phyloP scores from a whole-genome alignment of 1,140 invertebrate genomes.

The Drosophila micromelanica region DNA sequence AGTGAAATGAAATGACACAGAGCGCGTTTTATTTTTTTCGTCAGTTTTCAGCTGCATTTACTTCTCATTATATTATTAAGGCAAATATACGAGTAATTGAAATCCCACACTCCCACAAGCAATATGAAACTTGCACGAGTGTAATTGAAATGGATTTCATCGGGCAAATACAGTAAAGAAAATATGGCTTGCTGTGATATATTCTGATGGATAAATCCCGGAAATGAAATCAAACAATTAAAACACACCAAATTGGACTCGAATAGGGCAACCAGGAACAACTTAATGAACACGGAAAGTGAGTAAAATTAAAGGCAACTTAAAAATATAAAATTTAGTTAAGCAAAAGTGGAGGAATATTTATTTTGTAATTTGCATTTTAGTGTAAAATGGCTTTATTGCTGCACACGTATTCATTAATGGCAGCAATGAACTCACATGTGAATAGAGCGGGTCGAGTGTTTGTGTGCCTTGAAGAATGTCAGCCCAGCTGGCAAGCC shows the following conservation, averaged over 20 bases:
- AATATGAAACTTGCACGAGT: slow-evolving; percentile 9
- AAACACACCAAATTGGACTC: no score
- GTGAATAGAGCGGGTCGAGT: slow-evolving; percentile 48
- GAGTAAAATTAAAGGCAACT: no score
- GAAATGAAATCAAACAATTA: not conserved
- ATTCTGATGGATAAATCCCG: not conserved
- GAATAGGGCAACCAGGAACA: no score
- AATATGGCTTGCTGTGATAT: not conserved
- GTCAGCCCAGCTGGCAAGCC: not conserved
- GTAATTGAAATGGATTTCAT: slow-evolving; percentile 12
- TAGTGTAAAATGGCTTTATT: slow-evolving; percentile 73
- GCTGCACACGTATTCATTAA: slow-evolving; percentile 83
- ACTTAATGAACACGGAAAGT: no score
- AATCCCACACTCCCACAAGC: slow-evolving; percentile 21
- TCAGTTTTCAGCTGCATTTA: slow-evolving; percentile 44
- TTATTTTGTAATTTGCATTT: no score
- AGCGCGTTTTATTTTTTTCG: not conserved
- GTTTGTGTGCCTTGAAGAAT: slow-evolving; percentile 36
- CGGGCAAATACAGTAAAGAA: slow-evolving; percentile 1
- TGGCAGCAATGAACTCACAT: slow-evolving; percentile 81
- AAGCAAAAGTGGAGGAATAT: no score
- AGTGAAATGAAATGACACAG: slow-evolving; percentile 69
- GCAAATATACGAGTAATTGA: slow-evolving; percentile 62
- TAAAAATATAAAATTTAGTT: no score
- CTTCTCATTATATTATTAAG: slow-evolving; percentile 57